Base-by-base conservation (phyloP, 2,797 vertebrate genomes). In the Euphonia xanthogaster region DNA sequence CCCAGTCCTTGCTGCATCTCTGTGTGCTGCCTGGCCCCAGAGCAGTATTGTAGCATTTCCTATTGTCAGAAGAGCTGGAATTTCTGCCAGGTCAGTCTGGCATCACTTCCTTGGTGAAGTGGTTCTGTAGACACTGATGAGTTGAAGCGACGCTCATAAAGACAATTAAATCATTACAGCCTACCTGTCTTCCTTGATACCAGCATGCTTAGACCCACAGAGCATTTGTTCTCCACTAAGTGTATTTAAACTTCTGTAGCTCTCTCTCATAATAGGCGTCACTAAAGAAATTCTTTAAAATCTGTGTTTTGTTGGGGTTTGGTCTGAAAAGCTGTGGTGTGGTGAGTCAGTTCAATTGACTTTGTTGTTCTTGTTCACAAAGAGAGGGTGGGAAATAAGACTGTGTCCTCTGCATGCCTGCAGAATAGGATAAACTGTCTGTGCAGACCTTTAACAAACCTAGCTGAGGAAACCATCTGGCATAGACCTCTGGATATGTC, bases 21-120 rank as follows among this genome's bases (percentile, higher is more conserved):
- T 2, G 0, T 54, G 28, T 79, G 40, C 44, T 13, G 4, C 55
- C 28, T 31, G 31, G 30, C 60, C 47, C 35, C 58, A 15, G 1
- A 68, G 37, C 14, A 1, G 15, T 75, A 15, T 19, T 72, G 30
- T 70, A 68, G 42, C 80, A 68, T 28, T 33, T 58, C 28, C 61
- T 6, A 0, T 48, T 68, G 25, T 55, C 21, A 50, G 19, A 54
- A 47, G 39, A 81, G 27, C 61, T 84, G 39, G 61, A 54, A 40
- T 61, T 88, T 42, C 50, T 24, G 24, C 53, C 17, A 12, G 8
- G 35, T 75, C 39, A 48, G 65, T 16, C 24, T 71, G 61, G 13
- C 7, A 3, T 91, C 77, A 45, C 10, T 74, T 88, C 27, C 18
- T 27, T 58, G 24, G 12, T 58, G 50, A 78, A 50, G 31, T 55